Evolutionary conservation across 1,140 invertebrate species (phyloP).

Genomic region (Meloidogyne chitwoodi): DNA sequence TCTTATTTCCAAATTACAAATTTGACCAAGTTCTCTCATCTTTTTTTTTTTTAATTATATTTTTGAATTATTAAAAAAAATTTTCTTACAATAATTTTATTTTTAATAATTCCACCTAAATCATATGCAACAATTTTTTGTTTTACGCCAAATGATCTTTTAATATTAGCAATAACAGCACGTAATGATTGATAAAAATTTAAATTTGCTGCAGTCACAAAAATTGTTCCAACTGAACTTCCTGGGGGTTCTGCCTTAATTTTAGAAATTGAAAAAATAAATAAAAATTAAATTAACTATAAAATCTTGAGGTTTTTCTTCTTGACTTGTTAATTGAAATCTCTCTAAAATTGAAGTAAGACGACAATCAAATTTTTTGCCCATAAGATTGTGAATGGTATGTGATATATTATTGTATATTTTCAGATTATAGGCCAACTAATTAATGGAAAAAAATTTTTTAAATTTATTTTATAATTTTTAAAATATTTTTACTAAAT

Average conservation of each 20-base stretch:
- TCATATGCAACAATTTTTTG: constrained; percentile 2
- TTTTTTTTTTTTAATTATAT: background rate
- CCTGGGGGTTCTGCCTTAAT: background rate
- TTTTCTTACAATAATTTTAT: background rate
- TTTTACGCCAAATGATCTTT: background rate
- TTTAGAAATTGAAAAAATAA: background rate
- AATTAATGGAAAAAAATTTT: background rate
- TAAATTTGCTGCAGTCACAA: background rate
- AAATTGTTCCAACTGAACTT: background rate
- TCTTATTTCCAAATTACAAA: background rate
- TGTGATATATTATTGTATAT: background rate
- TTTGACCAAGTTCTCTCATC: background rate
- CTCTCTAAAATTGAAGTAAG: background rate
- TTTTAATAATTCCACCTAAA: background rate
- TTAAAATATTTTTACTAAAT: background rate
- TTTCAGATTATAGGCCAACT: background rate
- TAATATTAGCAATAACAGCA: background rate
- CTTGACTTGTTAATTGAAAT: background rate
- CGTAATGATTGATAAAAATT: background rate
- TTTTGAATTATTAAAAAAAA: background rate
- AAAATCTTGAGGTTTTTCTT: background rate
- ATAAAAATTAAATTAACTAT: background rate
- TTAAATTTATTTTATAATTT: background rate
- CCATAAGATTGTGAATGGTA: background rate
- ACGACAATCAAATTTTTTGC: background rate